These are phyloP conservation scores for Lepus townsendii DNA, from an alignment of 2,797 vertebrate species.

Conservation along the genomic window DNA sequence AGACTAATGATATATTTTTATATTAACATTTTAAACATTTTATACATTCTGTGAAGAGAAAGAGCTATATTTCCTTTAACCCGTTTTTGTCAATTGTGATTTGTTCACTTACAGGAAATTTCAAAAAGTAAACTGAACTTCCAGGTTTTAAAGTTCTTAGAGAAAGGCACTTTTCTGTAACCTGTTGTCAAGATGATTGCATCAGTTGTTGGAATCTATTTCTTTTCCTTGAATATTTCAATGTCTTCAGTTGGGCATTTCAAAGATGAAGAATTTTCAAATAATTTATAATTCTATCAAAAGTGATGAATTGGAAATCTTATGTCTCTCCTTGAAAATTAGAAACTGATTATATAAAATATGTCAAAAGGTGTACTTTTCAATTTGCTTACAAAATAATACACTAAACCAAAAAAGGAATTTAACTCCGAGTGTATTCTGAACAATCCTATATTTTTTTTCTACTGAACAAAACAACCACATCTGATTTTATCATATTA, in stretches of 20 bases:
- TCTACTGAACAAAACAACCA: neutral
- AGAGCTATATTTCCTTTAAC: constrained; percentile 5
- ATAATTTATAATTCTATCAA: constrained; percentile 1
- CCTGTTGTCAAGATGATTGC: neutral
- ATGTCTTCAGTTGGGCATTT: neutral
- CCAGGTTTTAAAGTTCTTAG: neutral
- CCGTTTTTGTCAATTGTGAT: neutral
- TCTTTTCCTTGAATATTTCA: constrained; percentile 25
- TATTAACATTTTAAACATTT: constrained; percentile 9
- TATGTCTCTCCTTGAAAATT: neutral
- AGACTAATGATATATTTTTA: neutral
- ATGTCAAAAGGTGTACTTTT: neutral
- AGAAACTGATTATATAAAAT: neutral
- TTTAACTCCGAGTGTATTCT: neutral
- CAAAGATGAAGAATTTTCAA: neutral
- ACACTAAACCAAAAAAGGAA: neutral
- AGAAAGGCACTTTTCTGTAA: neutral
- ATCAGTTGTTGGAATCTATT: neutral
- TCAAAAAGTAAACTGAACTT: neutral
- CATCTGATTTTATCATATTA: neutral
- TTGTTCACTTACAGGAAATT: neutral
- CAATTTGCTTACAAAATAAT: constrained; percentile 15
- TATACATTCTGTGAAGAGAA: neutral
- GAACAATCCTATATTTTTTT: neutral
- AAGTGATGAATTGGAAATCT: neutral